These are phyloP conservation scores for Campylorhamphus procurvoides DNA, from an alignment of 2,113 vertebrate species.

Conservation along the genomic window DNA sequence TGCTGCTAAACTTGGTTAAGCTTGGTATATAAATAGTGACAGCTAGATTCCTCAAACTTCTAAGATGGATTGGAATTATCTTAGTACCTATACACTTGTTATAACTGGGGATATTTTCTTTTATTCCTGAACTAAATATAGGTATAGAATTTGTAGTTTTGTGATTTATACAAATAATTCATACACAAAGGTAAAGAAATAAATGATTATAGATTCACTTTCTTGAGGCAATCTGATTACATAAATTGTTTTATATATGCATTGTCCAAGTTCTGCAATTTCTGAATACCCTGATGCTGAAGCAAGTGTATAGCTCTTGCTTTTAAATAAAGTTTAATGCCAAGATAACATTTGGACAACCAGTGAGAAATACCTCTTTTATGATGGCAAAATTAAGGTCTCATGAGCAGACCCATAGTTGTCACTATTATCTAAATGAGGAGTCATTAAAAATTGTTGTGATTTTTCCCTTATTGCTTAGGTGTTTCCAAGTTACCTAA, in stretches of 20 bases:
- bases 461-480: background rate
- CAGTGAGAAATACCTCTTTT: background rate
- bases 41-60: conserved; percentile 10
- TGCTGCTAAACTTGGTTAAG: conserved; percentile 29
- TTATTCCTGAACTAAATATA: background rate
- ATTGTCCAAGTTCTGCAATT: background rate
- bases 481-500: background rate
- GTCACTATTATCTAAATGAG: background rate
- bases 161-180: background rate
- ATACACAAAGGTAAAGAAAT: background rate
- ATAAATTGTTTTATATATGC: background rate
- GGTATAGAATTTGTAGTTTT: background rate
- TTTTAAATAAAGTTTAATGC: background rate
- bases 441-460: background rate
- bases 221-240: background rate
- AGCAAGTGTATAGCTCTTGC: background rate
- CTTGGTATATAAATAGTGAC: conserved; percentile 9
- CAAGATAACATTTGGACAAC: background rate
- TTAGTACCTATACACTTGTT: background rate
- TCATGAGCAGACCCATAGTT: background rate
- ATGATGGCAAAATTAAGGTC: background rate
- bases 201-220: background rate
- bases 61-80: background rate
- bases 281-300: background rate
- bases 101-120: background rate